Evolutionary conservation across 2,888 invertebrate genomes (phyloP).

Genomic region (Fragum sueziense): DNA sequence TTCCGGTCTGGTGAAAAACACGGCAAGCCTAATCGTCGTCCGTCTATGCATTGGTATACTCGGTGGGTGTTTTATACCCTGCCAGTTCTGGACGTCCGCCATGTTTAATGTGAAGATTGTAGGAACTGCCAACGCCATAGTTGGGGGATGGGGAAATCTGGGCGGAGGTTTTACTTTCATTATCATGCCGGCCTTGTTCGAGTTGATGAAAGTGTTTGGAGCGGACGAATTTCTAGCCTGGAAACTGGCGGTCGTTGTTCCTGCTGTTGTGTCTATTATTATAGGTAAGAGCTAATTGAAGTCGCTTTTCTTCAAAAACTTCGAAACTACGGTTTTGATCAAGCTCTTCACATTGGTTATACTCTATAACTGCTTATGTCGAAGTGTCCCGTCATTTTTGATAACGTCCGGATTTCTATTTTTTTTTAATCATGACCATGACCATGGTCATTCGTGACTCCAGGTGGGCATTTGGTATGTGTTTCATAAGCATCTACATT

Average conservation of each 20-base stretch:
- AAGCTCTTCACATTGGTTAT: neutral
- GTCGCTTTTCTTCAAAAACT: neutral
- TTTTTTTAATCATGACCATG: neutral
- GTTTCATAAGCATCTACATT: no score
- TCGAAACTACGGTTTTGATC: neutral
- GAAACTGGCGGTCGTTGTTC: conserved; percentile 21
- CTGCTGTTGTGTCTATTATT: conserved; percentile 26
- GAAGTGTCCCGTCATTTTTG: no score
- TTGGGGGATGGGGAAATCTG: conserved; percentile 45
- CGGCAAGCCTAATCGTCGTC: conserved; percentile 20
- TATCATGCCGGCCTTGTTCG: conserved; percentile 44
- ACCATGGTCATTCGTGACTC: no score
- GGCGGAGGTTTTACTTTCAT: conserved; percentile 42
- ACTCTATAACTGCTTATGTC: no score
- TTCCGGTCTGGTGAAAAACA: conserved; percentile 31
- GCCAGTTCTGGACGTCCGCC: conserved; percentile 45
- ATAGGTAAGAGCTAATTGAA: neutral
- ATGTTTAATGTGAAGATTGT: conserved; percentile 49
- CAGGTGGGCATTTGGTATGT: no score
- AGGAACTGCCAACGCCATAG: conserved; percentile 42
- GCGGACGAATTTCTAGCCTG: conserved; percentile 14
- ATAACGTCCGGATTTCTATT: neutral
- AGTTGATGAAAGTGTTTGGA: conserved; percentile 18
- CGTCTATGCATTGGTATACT: conserved; percentile 34
- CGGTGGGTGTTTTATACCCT: conserved; percentile 41